These are phyloP conservation scores for Bedellia somnulentella DNA, from an alignment of 2,888 invertebrate genomes.

Conservation along the genomic window DNA sequence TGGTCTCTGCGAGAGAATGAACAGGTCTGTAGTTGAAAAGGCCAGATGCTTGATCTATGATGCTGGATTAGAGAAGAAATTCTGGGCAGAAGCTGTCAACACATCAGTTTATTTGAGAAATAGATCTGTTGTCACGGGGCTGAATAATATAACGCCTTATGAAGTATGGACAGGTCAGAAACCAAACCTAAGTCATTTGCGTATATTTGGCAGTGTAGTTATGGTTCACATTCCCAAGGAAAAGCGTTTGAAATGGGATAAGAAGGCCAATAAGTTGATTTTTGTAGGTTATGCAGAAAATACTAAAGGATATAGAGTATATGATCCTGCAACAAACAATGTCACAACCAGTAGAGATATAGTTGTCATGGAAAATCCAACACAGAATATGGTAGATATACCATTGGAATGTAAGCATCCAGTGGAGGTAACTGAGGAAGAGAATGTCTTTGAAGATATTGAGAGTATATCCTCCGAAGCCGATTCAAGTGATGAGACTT, in stretches of 20 bases:
- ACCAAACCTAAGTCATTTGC: slow-evolving; percentile 7
- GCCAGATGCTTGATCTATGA: slow-evolving; percentile 8
- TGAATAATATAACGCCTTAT: slow-evolving; percentile 6
- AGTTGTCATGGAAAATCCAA: slow-evolving; percentile 6
- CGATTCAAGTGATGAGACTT: background rate
- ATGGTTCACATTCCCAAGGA: slow-evolving; percentile 9
- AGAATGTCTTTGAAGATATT: background rate
- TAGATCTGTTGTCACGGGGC: slow-evolving; percentile 7
- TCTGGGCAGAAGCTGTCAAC: slow-evolving; percentile 4
- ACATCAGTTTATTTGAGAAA: slow-evolving; percentile 5
- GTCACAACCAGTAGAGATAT: slow-evolving; percentile 9
- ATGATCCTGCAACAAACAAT: slow-evolving; percentile 6
- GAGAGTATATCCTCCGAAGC: background rate
- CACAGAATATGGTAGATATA: background rate
- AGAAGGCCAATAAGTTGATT: slow-evolving; percentile 5
- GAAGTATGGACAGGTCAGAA: slow-evolving; percentile 8
- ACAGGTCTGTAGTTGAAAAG: slow-evolving; percentile 6
- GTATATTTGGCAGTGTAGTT: slow-evolving; percentile 7
- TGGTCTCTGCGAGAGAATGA: slow-evolving; percentile 6
- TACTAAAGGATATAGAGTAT: slow-evolving; percentile 9
- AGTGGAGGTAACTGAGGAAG: background rate
- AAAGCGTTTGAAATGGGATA: slow-evolving; percentile 6
- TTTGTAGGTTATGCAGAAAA: slow-evolving; percentile 8
- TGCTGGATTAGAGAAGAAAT: slow-evolving; percentile 3
- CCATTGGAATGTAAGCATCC: slow-evolving; percentile 1